Conservation (phyloP, 2,888 invertebrate species). For the Pocota personata region DNA sequence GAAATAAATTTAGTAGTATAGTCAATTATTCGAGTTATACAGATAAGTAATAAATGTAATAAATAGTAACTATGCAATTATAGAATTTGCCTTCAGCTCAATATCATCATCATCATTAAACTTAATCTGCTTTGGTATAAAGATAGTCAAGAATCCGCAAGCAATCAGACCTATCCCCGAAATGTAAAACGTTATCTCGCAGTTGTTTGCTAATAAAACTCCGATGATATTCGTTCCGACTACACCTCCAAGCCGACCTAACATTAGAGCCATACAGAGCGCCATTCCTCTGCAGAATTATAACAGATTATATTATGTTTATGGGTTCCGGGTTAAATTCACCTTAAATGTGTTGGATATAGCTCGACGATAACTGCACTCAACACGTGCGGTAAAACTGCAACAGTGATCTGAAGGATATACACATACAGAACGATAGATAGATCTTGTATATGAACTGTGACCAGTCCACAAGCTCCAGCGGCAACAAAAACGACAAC, state of each 20-base stretch:
- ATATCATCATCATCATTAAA: not conserved
- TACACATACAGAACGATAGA: conserved; percentile 74
- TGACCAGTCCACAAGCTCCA: conserved; percentile 75
- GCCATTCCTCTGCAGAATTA: conserved; percentile 83
- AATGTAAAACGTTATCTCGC: conserved; percentile 81
- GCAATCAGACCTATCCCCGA: conserved; percentile 75
- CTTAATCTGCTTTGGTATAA: conserved; percentile 74
- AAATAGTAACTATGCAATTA: no score
- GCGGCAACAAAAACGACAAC: conserved; percentile 64
- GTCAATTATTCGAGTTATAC: no score
- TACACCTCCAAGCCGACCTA: conserved; percentile 83
- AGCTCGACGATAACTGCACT: conserved; percentile 78
- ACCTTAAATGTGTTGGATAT: conserved; percentile 80
- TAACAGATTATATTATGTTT: not conserved
- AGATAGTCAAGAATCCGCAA: conserved; percentile 75
- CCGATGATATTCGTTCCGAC: conserved; percentile 83
- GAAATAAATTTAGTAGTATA: no score
- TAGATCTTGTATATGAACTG: conserved; percentile 75
- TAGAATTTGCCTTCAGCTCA: no score
- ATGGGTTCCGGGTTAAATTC: not conserved
- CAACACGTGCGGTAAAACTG: conserved; percentile 78
- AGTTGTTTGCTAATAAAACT: conserved; percentile 81
- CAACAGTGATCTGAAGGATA: conserved; percentile 75
- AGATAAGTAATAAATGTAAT: no score
- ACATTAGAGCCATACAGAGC: conserved; percentile 84